Conservation (phyloP, 2,113 vertebrate species). For the Myanophis thanlyinensis region DNA sequence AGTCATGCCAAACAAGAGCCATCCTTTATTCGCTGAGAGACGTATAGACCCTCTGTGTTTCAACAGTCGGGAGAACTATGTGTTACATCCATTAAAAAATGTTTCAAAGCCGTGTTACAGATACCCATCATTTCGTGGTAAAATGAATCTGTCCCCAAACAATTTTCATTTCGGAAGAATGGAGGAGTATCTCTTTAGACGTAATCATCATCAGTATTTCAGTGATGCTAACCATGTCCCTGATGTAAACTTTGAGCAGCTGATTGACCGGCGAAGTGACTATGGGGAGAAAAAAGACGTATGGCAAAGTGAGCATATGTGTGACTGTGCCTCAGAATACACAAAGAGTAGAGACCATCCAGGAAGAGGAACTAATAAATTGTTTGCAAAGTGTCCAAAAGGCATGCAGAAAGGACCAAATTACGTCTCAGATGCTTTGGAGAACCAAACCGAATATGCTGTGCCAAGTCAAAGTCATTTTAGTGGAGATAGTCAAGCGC, state of each 20-base stretch:
- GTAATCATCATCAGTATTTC: constrained; percentile 53
- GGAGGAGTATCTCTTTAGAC: constrained; percentile 53
- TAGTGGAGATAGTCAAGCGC: neutral
- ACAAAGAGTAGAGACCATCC: constrained; percentile 36
- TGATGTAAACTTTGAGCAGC: constrained; percentile 57
- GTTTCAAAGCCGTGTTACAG: constrained; percentile 55
- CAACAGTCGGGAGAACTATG: constrained; percentile 70
- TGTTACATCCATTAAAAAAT: constrained; percentile 58
- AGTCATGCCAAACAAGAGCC: constrained; percentile 41
- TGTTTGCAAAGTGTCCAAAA: constrained; percentile 35
- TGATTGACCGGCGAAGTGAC: constrained; percentile 38
- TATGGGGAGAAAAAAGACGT: constrained; percentile 27
- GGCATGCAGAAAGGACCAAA: constrained; percentile 35
- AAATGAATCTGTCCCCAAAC: constrained; percentile 47
- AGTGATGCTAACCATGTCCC: constrained; percentile 52
- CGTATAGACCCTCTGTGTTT: constrained; percentile 37
- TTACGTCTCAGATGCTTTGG: constrained; percentile 29
- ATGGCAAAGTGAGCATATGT: constrained; percentile 19
- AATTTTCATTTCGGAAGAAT: constrained; percentile 49
- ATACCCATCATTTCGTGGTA: constrained; percentile 48
- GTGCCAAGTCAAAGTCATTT: constrained; percentile 32
- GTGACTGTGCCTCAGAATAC: constrained; percentile 19
- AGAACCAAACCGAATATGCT: constrained; percentile 38
- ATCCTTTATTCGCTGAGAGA: constrained; percentile 48
- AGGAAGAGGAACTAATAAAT: constrained; percentile 35